Evolutionary conservation across 2,888 invertebrate species (phyloP).

Genomic region (Noctua pronuba): DNA sequence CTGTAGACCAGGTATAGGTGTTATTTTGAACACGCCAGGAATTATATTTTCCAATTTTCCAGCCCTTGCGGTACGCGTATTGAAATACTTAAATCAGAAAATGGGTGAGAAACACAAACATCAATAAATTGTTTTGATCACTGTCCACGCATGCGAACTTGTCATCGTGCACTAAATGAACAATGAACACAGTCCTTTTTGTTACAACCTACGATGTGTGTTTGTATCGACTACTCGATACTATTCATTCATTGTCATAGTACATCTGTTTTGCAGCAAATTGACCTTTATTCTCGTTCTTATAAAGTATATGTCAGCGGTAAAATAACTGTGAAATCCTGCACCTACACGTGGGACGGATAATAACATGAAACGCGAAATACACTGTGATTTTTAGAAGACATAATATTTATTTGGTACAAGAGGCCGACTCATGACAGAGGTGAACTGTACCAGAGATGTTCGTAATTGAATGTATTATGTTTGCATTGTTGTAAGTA

Average conservation of each 20-base stretch:
- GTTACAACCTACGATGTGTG: background rate
- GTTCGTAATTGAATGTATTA: conserved; percentile 21
- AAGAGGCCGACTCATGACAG: background rate
- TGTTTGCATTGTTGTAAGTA: conserved; percentile 4
- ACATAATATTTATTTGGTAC: conserved; percentile 15
- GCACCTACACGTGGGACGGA: background rate
- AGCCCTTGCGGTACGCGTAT: background rate
- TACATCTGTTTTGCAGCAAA: background rate
- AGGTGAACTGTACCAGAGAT: background rate
- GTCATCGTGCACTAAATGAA: background rate
- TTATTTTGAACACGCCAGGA: background rate
- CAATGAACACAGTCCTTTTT: background rate
- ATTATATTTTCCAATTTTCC: no score
- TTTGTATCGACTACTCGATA: background rate
- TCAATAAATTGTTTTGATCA: conserved; percentile 2
- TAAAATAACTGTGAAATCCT: background rate
- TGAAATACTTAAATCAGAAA: background rate
- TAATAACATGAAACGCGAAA: conserved; percentile 21
- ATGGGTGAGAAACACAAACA: background rate
- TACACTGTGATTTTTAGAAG: conserved; percentile 28
- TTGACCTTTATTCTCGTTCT: background rate
- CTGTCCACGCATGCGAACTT: background rate
- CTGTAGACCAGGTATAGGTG: background rate
- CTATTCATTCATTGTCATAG: background rate
- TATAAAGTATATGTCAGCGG: background rate